A percentile compares a stretch with the other conserved stretches of the same genome.
Conservation (phyloP, 2,888 invertebrate genomes). For the Platerodrilus igneus region DNA sequence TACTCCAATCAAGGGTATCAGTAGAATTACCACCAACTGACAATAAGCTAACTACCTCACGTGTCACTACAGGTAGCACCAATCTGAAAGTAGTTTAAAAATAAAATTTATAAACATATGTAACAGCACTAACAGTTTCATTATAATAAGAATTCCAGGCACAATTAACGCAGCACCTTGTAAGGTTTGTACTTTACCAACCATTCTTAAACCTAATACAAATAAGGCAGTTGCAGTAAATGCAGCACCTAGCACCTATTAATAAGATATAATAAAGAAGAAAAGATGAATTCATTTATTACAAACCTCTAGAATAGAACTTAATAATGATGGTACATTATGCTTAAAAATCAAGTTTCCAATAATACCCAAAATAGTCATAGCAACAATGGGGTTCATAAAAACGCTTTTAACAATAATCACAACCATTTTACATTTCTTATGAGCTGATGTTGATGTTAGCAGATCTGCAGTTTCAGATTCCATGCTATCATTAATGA, state of each 20-base stretch:
- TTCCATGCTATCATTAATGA: slow-evolving; percentile 34
- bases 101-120: neutral
- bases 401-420: slow-evolving; percentile 65
- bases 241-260: slow-evolving; percentile 73
- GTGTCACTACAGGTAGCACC: slow-evolving; percentile 76
- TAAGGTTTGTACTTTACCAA: slow-evolving; percentile 78
- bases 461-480: slow-evolving; percentile 23
- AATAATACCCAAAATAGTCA: slow-evolving; percentile 86
- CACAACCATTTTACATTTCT: slow-evolving; percentile 40
- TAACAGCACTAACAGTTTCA: slow-evolving; percentile 69
- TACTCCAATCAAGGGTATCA: slow-evolving; percentile 77
- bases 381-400: slow-evolving; percentile 84
- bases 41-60: slow-evolving; percentile 77
- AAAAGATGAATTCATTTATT: slow-evolving; percentile 12
- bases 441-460: slow-evolving; percentile 29
- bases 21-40: slow-evolving; percentile 64
- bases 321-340: slow-evolving; percentile 68
- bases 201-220: slow-evolving; percentile 85
- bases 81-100: slow-evolving; percentile 53
- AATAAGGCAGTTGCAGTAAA: slow-evolving; percentile 91
- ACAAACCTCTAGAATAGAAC: slow-evolving; percentile 69
- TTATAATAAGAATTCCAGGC: slow-evolving; percentile 81
- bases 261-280: slow-evolving; percentile 15
- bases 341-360: slow-evolving; percentile 80
- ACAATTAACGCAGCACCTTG: slow-evolving; percentile 74